A percentile compares a stretch with the other conserved stretches of the same genome.
phyloP scores from a whole-genome alignment of 2,888 invertebrate species.

The Pheosia gnoma region DNA sequence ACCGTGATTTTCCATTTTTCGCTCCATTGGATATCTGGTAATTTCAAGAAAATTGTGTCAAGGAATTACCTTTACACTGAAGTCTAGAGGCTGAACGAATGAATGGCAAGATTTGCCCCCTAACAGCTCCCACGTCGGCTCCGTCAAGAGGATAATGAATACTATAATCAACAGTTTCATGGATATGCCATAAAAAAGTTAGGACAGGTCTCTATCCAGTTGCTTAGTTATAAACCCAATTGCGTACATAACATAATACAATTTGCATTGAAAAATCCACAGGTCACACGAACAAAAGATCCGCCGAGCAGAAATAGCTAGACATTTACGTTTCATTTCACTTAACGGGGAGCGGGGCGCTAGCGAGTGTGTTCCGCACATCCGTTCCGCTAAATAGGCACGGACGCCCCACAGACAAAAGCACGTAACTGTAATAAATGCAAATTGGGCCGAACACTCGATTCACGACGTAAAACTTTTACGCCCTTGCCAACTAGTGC shows the following conservation, averaged over 20 bases:
- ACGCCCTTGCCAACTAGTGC: conserved; percentile 21
- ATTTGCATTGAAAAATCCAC: background rate
- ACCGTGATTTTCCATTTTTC: too few species aligned
- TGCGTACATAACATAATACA: background rate
- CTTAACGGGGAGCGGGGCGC: conserved; percentile 29
- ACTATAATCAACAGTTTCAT: too few species aligned
- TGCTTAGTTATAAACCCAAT: background rate
- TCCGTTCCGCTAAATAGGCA: conserved; percentile 55
- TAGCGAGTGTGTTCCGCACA: conserved; percentile 39
- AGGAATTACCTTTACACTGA: too few species aligned
- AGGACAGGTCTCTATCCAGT: background rate
- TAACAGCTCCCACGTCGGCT: too few species aligned
- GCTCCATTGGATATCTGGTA: too few species aligned
- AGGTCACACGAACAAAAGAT: background rate
- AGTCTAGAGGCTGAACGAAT: too few species aligned
- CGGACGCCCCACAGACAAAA: conserved; percentile 45
- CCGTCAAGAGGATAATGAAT: too few species aligned
- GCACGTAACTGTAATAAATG: conserved; percentile 67
- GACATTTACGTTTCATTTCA: conserved; percentile 27
- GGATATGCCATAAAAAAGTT: background rate
- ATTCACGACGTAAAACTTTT: conserved; percentile 54
- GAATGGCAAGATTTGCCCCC: too few species aligned
- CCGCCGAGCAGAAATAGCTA: background rate
- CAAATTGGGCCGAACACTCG: conserved; percentile 63
- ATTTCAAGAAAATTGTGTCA: too few species aligned